Percentiles rank a stretch among this genome's conserved stretches.
These are phyloP conservation scores for Autographa gamma DNA, from an alignment of 2,888 invertebrate species.

Conservation along the genomic window DNA sequence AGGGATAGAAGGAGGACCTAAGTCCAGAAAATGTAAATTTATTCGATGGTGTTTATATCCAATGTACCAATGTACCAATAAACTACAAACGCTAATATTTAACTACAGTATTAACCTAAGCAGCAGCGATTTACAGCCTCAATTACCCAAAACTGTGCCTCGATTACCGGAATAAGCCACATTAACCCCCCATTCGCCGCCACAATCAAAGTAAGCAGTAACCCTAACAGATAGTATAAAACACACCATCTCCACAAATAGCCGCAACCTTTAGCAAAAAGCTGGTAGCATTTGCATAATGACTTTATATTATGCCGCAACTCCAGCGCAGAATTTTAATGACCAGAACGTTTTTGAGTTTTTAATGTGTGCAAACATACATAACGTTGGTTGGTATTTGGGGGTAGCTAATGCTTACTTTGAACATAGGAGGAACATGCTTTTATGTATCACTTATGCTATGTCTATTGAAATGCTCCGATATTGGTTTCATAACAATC, in stretches of 20 bases:
- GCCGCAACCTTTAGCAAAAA: constrained; percentile 83
- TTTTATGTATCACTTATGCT: background rate
- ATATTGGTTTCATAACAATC: no score
- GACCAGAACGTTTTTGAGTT: constrained; percentile 67
- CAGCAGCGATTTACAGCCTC: background rate
- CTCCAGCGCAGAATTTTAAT: constrained; percentile 83
- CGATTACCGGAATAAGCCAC: background rate
- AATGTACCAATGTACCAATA: background rate
- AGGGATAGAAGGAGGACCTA: no score
- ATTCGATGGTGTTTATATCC: background rate
- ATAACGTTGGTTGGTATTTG: constrained; percentile 26
- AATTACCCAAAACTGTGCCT: background rate
- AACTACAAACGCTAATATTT: background rate
- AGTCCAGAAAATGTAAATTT: no score
- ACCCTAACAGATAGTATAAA: constrained; percentile 51
- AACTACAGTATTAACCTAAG: background rate
- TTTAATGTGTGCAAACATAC: constrained; percentile 60
- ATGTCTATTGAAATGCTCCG: background rate
- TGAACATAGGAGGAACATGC: no score
- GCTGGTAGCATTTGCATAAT: constrained; percentile 83
- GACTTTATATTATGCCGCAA: constrained; percentile 85
- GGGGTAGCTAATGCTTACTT: background rate
- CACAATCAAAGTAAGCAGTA: constrained; percentile 55
- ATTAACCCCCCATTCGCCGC: constrained; percentile 12
- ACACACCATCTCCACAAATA: constrained; percentile 72